Evolutionary conservation across 2,888 invertebrate species (phyloP), one percentile per base, ranked within the genome.

Genomic region (Gari tellinella): DNA sequence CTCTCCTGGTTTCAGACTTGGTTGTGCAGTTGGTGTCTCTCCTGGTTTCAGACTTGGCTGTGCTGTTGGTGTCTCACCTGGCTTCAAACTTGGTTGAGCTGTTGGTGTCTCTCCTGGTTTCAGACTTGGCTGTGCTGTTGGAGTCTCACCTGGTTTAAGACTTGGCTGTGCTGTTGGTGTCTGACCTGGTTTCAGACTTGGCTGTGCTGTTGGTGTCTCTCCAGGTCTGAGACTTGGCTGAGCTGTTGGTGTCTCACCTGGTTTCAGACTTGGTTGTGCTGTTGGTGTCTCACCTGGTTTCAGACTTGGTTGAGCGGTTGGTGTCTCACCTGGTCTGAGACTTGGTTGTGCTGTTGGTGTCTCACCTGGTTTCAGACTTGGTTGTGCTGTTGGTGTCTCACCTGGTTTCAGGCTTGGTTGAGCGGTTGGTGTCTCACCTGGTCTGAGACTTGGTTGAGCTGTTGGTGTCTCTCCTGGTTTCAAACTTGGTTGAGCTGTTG

Each of bases 21-120:
- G 69, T 31, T 61, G 61, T 17, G 74, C 68, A 38, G 74, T 68
- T 60, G 73, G 73, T 48, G 73, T 43, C 21, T 64, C 55, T 17
- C 72, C 72, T 21, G 65, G 45, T 14, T 52, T 46, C 23, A 57
- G 26, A 23, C 68, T 53, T 62, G 74, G 78, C 43, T 66, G 56
- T 17, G 70, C 70, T 38, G 72, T 65, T 70, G 73, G 70, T 45
- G 64, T 48, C 17, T 65, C 56, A 43, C 72, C 73, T 51, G 65
- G 48, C 8, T 46, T 19, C 21, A 64, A 43, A 17, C 63, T 52
- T 60, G 73, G 74, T 43, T 65, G 46, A 38, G 74, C 69, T 53
- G 72, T 72, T 61, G 79, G 78, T 48, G 74, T 40, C 12, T 61
- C 58, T 3, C 73, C 78, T 48, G 64, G 51, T n/a, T 52, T 31